Percentiles rank a stretch among this genome's conserved stretches.
Conservation (phyloP, 2,888 invertebrate species). For the Acheta domesticus region DNA sequence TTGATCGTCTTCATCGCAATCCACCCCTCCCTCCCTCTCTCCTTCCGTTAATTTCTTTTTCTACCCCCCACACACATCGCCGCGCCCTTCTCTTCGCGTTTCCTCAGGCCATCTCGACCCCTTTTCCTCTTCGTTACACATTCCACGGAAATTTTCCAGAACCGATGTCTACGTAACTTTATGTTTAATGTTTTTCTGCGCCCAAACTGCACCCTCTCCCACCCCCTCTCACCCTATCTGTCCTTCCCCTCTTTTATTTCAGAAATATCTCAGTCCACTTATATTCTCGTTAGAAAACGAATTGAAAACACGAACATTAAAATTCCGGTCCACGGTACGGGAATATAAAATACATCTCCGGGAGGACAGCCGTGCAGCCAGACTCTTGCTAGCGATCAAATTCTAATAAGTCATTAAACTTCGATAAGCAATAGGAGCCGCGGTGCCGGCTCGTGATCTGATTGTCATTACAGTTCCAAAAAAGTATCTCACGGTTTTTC, state of each 20-base stretch:
- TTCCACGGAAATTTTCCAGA: neutral
- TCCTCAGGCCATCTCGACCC: neutral
- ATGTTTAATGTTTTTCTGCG: neutral
- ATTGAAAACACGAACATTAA: neutral
- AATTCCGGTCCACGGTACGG: neutral
- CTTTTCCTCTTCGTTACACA: neutral
- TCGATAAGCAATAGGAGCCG: conserved; percentile 18
- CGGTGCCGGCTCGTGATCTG: neutral
- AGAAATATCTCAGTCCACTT: conserved; percentile 22
- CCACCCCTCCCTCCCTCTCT: neutral
- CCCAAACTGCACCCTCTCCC: neutral
- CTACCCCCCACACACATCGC: neutral
- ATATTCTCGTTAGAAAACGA: conserved; percentile 19
- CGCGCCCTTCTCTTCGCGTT: neutral
- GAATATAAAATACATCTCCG: neutral
- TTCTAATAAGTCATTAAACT: conserved; percentile 23
- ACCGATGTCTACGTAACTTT: neutral
- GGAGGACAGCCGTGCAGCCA: neutral
- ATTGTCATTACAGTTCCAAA: neutral
- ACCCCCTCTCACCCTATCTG: neutral
- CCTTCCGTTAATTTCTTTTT: neutral
- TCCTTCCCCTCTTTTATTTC: neutral
- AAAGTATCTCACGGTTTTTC: neutral
- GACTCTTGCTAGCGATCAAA: conserved; percentile 11
- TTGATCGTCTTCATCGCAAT: neutral